Conservation (phyloP, 2,113 vertebrate genomes). For the Danio rerio region DNA sequence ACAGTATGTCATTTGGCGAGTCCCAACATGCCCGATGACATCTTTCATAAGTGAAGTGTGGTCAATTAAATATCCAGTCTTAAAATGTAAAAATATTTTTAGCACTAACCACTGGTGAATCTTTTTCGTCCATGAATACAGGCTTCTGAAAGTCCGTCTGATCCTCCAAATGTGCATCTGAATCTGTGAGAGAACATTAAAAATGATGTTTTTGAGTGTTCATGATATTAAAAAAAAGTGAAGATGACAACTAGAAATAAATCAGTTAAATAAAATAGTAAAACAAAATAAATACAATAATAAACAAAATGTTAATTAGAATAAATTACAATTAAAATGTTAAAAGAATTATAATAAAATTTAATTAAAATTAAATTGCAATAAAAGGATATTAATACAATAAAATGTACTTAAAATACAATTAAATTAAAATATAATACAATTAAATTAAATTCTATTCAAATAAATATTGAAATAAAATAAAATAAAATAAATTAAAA, state of each 20-base stretch:
- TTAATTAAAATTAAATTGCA: no score
- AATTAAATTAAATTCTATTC: no score
- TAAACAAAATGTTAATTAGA: no score
- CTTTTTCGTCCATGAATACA: conserved; percentile 1
- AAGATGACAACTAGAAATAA: no score
- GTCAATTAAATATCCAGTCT: not conserved
- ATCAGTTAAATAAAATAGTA: no score
- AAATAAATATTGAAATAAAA: no score
- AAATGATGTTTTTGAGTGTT: not conserved
- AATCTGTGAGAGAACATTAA: conserved; percentile 38
- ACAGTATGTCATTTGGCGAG: not conserved
- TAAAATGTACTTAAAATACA: no score
- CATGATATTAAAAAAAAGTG: not conserved
- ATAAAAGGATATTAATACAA: no score
- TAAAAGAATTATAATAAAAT: no score
- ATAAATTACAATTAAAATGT: no score
- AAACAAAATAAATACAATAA: not conserved
- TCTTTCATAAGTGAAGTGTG: not conserved
- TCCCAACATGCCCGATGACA: not conserved
- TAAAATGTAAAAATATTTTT: not conserved
- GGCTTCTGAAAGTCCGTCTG: not conserved
- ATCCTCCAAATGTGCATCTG: conserved; percentile 10
- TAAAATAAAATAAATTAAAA: no score
- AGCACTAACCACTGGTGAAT: conserved; percentile 47
- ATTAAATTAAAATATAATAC: no score